Evolutionary conservation across 2,113 vertebrate genomes (phyloP).

Genomic region (Platycercus adscitus): DNA sequence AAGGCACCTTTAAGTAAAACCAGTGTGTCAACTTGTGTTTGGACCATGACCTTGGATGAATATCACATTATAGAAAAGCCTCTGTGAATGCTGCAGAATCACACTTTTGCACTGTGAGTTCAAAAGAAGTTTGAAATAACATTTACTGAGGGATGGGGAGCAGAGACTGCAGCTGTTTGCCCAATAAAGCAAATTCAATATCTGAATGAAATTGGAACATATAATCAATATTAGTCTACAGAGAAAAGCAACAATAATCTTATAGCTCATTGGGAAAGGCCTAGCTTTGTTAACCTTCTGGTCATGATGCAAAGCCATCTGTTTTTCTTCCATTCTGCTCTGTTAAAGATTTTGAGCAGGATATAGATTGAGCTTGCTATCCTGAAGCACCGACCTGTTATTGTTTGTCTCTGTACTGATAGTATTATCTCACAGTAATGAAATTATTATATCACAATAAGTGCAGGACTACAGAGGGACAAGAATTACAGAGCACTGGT

Average conservation of each 20-base stretch:
- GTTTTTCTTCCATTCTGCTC: neutral
- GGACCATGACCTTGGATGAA: neutral
- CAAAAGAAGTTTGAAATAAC: constrained; percentile 34
- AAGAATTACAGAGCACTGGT: neutral
- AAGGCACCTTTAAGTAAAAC: neutral
- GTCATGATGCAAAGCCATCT: neutral
- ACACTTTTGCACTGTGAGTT: neutral
- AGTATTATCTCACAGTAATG: neutral
- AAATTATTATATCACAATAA: neutral
- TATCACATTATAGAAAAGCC: neutral
- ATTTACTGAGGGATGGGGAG: constrained; percentile 4
- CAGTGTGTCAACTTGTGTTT: neutral
- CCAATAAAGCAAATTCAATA: constrained; percentile 44
- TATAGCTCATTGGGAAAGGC: neutral
- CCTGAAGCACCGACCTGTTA: neutral
- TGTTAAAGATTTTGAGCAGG: neutral
- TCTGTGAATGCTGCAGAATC: neutral
- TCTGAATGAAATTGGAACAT: constrained; percentile 15
- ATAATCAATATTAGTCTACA: constrained; percentile 45
- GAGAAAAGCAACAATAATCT: constrained; percentile 14
- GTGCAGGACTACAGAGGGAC: neutral
- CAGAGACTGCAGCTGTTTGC: neutral
- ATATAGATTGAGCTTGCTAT: neutral
- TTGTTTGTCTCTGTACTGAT: neutral
- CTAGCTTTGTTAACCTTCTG: constrained; percentile 30